Conservation (phyloP, 2,888 invertebrate species). For the Epirrhoe tristata region DNA sequence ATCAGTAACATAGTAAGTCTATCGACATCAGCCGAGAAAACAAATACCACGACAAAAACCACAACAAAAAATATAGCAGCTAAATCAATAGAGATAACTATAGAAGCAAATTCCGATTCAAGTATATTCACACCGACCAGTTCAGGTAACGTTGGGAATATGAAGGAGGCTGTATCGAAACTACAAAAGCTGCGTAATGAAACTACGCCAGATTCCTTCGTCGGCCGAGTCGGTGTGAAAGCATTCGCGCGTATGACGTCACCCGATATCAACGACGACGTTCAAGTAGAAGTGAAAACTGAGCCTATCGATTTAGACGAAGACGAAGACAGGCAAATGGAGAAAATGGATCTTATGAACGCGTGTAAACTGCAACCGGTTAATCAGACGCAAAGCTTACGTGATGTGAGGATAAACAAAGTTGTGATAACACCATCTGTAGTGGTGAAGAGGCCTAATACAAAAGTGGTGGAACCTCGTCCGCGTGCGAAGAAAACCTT, state of each 20-base stretch:
- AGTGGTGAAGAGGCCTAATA: slow-evolving; percentile 46
- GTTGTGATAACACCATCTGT: slow-evolving; percentile 58
- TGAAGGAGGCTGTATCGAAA: slow-evolving; percentile 65
- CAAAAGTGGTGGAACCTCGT: slow-evolving; percentile 49
- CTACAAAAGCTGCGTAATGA: slow-evolving; percentile 60
- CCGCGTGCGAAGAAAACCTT: slow-evolving; percentile 74
- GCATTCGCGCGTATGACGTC: slow-evolving; percentile 78
- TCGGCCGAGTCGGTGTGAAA: slow-evolving; percentile 74
- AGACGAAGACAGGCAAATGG: slow-evolving; percentile 60
- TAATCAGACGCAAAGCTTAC: slow-evolving; percentile 57
- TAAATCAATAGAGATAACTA: slow-evolving; percentile 54
- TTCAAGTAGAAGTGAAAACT: slow-evolving; percentile 73
- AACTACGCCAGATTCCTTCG: slow-evolving; percentile 50
- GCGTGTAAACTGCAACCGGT: slow-evolving; percentile 72
- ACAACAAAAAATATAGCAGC: slow-evolving; percentile 23
- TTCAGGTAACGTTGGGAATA: slow-evolving; percentile 60
- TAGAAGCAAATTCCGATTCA: slow-evolving; percentile 56
- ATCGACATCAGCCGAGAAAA: slow-evolving; percentile 51
- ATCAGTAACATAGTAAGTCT: slow-evolving; percentile 71
- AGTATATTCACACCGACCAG: slow-evolving; percentile 67
- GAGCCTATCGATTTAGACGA: slow-evolving; percentile 78
- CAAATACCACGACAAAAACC: slow-evolving; percentile 41
- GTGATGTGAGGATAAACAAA: slow-evolving; percentile 74
- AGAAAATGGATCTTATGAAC: slow-evolving; percentile 74
- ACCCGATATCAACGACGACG: slow-evolving; percentile 53